Conservation (phyloP, 2,888 invertebrate species). For the Oxycera nigricornis region DNA sequence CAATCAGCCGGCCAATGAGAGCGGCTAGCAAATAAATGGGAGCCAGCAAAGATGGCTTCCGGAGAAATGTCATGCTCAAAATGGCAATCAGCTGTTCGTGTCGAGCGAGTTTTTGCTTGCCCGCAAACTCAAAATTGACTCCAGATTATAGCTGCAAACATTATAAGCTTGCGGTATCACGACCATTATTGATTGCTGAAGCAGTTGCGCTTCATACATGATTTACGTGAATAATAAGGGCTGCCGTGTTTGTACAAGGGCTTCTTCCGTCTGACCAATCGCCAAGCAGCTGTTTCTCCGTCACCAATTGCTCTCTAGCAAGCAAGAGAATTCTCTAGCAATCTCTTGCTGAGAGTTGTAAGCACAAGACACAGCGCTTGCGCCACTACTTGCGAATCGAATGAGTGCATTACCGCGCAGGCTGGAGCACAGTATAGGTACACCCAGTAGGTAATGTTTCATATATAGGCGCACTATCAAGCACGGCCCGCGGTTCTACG, state of each 20-base stretch:
- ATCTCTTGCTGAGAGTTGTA: too few species aligned
- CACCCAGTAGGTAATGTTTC: too few species aligned
- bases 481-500: too few species aligned
- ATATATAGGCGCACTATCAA: too few species aligned
- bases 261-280: slow-evolving; percentile 16
- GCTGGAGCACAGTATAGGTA: too few species aligned
- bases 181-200: not conserved
- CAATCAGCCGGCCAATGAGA: slow-evolving; percentile 23
- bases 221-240: not conserved
- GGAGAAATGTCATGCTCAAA: slow-evolving; percentile 1
- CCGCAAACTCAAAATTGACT: not conserved
- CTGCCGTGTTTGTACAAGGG: slow-evolving; percentile 27
- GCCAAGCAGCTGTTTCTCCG: not conserved
- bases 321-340: too few species aligned
- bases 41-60: slow-evolving; percentile 33
- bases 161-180: not conserved
- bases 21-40: slow-evolving; percentile 8
- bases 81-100: slow-evolving; percentile 22
- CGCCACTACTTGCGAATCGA: too few species aligned
- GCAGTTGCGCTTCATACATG: not conserved
- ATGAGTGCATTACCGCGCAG: too few species aligned
- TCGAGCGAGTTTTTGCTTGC: not conserved
- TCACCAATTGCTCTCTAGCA: too few species aligned
- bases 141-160: too few species aligned
- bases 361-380: too few species aligned